phyloP scores from a whole-genome alignment of 2,888 invertebrate species.

The Diarsia brunnea region DNA sequence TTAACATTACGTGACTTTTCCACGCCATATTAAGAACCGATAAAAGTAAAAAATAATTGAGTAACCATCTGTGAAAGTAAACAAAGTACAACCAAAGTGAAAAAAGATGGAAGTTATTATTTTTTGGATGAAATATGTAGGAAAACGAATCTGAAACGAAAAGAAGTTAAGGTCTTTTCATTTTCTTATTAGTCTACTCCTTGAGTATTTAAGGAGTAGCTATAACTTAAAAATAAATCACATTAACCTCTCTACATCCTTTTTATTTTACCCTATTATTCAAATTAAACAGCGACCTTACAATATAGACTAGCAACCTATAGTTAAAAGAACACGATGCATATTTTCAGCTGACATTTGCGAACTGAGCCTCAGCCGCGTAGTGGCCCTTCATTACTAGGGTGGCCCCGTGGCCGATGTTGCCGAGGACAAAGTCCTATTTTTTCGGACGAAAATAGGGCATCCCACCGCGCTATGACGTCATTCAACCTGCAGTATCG shows the following conservation, averaged over 20 bases:
- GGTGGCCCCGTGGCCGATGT: conserved; percentile 29
- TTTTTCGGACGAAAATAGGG: conserved; percentile 76
- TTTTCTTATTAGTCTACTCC: background rate
- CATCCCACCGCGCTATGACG: conserved; percentile 69
- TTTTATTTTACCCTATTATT: background rate
- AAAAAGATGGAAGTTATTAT: background rate
- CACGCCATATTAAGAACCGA: background rate
- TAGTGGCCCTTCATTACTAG: conserved; percentile 40
- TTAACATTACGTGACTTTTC: background rate
- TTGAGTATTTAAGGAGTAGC: too few relatives aligned
- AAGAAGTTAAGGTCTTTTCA: background rate
- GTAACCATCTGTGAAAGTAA: too few relatives aligned
- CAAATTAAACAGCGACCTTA: background rate
- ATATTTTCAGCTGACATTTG: conserved; percentile 40
- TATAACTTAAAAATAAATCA: background rate
- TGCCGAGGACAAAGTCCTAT: conserved; percentile 46
- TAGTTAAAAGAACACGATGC: background rate
- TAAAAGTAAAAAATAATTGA: too few relatives aligned
- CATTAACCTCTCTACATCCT: background rate
- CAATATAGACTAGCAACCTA: conserved; percentile 13
- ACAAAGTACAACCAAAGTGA: background rate
- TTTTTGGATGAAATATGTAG: background rate
- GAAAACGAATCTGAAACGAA: background rate
- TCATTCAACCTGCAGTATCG: conserved; percentile 68
- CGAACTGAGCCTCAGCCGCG: conserved; percentile 16